Evolutionary conservation across 23 tunicate species (phyloP).

Genomic region (Halocynthia roretzi): DNA sequence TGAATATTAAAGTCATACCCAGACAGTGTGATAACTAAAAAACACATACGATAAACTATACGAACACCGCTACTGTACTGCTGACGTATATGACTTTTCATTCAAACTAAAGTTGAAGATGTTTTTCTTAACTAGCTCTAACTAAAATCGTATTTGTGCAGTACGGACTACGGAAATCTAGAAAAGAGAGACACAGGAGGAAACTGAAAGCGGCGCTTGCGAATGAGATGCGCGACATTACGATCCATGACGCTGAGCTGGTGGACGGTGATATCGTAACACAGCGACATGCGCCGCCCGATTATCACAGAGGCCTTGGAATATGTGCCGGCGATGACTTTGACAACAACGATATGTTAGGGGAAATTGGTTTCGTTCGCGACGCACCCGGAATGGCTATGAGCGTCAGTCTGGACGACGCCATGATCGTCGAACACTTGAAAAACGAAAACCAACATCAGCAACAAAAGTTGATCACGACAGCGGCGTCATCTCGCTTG

Average conservation of each 20-base stretch:
- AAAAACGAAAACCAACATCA: not conserved
- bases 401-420: slow-evolving; percentile 76
- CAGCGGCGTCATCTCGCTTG: slow-evolving; percentile 4
- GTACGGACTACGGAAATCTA: slow-evolving; percentile 5
- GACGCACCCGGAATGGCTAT: slow-evolving; percentile 54
- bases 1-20: too few species aligned
- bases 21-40: too few species aligned
- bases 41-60: too few species aligned
- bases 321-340: slow-evolving; percentile 2
- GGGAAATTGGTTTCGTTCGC: not conserved
- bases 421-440: slow-evolving; percentile 29
- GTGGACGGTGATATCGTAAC: slow-evolving; percentile 61
- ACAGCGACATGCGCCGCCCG: slow-evolving; percentile 53
- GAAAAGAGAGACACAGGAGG: not conserved
- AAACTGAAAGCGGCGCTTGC: not conserved
- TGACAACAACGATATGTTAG: not conserved
- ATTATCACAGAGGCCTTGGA: slow-evolving; percentile 26
- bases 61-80: too few species aligned
- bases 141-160: not conserved
- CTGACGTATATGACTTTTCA: too few species aligned
- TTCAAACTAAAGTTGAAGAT: too few species aligned
- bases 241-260: slow-evolving; percentile 48
- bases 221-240: slow-evolving; percentile 6
- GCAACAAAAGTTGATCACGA: not conserved
- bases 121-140: too few species aligned